A percentile compares a stretch with the other conserved stretches of the same genome.
phyloP scores from a whole-genome alignment of 2,113 vertebrate genomes.

The Chitala chitala region DNA sequence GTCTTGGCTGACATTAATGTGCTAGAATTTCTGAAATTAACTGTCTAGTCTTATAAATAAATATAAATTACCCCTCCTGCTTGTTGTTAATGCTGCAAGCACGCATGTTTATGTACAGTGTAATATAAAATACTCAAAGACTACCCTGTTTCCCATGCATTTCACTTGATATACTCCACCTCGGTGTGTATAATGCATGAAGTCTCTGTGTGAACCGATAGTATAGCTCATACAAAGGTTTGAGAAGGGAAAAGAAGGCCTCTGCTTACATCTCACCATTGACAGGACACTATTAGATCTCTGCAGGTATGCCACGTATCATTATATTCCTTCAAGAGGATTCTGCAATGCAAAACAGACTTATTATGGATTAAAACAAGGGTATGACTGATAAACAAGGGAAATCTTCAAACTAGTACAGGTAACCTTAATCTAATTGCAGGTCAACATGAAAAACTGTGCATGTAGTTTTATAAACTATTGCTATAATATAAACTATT shows the following conservation, averaged over 20 bases:
- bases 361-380: neutral
- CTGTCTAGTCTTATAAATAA: neutral
- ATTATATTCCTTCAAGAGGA: neutral
- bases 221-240: neutral
- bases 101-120: neutral
- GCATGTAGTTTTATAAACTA: too few relatives aligned
- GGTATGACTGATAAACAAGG: neutral
- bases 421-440: neutral
- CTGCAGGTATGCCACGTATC: neutral
- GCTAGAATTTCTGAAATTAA: slow-evolving; percentile 2
- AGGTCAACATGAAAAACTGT: too few relatives aligned
- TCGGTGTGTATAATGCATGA: neutral
- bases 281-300: neutral
- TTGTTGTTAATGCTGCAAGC: neutral
- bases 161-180: neutral
- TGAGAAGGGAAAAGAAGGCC: neutral
- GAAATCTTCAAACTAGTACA: neutral
- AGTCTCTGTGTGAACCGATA: neutral
- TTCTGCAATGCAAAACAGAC: neutral
- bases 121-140: neutral
- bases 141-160: too few relatives aligned
- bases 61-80: too few relatives aligned
- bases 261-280: neutral
- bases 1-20: too few relatives aligned
- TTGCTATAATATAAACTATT: too few relatives aligned